Conservation (phyloP, 2,113 vertebrate genomes). For the Hemibagrus wyckioides region DNA sequence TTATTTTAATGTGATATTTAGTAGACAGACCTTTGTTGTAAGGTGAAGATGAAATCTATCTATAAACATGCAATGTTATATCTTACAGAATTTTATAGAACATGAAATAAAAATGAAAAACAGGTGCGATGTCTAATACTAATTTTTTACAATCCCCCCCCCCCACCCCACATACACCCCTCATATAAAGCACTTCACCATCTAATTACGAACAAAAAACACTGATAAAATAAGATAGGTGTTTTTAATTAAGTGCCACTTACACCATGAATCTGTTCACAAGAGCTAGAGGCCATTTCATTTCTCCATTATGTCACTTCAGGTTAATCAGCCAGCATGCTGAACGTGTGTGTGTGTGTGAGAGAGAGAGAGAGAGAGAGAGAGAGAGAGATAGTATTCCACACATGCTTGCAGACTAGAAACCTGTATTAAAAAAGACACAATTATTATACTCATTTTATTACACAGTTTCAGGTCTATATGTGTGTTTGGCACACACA, state of each 20-base stretch:
- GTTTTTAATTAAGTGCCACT: slow-evolving; percentile 27
- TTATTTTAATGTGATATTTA: slow-evolving; percentile 78
- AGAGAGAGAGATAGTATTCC: too few species aligned
- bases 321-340: neutral
- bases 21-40: slow-evolving; percentile 80
- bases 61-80: slow-evolving; percentile 80
- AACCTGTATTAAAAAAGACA: neutral
- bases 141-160: neutral
- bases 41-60: slow-evolving; percentile 78
- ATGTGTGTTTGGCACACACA: neutral
- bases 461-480: neutral
- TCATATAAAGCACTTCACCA: slow-evolving; percentile 1
- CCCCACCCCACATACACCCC: too few species aligned
- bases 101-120: slow-evolving; percentile 64
- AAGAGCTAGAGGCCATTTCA: neutral
- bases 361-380: too few species aligned
- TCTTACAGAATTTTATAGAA: slow-evolving; percentile 84
- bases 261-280: neutral
- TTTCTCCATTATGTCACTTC: slow-evolving; percentile 17
- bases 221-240: neutral
- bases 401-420: too few species aligned
- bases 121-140: neutral
- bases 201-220: slow-evolving; percentile 17
- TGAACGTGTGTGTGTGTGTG: slow-evolving; percentile 3
- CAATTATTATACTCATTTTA: neutral